phyloP scores from a whole-genome alignment of 2,888 invertebrate species.

The Cynaeus angustus region DNA sequence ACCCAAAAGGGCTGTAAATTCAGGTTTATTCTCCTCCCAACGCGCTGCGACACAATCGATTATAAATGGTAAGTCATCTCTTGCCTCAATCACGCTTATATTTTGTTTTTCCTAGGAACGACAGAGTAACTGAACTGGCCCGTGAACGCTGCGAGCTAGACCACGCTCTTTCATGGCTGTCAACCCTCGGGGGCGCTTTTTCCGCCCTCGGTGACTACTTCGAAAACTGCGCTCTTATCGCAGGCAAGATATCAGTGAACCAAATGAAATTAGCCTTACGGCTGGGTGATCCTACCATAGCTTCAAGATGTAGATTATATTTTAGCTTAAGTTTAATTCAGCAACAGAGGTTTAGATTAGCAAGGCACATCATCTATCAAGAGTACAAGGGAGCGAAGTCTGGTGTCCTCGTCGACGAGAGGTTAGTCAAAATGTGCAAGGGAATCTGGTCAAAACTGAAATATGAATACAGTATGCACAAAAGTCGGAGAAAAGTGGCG shows the following conservation, averaged over 20 bases:
- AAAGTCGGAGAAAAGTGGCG: constrained; percentile 45
- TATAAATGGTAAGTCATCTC: constrained; percentile 77
- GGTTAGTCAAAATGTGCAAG: constrained; percentile 86
- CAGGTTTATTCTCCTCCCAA: constrained; percentile 74
- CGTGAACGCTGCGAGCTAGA: constrained; percentile 85
- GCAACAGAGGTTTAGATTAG: constrained; percentile 78
- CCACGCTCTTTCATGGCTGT: constrained; percentile 93
- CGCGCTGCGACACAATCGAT: constrained; percentile 79
- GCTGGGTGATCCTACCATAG: constrained; percentile 87
- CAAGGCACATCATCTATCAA: constrained; percentile 77
- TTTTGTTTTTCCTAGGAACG: constrained; percentile 70
- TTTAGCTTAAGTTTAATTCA: constrained; percentile 92
- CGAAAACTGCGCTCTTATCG: constrained; percentile 86
- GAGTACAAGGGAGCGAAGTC: constrained; percentile 73
- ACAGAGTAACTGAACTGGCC: constrained; percentile 71
- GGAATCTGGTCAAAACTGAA: constrained; percentile 91
- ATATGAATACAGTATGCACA: constrained; percentile 72
- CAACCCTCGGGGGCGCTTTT: constrained; percentile 96
- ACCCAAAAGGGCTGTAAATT: constrained; percentile 41
- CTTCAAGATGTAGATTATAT: constrained; percentile 89
- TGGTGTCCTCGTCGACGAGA: constrained; percentile 73
- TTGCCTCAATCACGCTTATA: constrained; percentile 11
- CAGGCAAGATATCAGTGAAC: constrained; percentile 89
- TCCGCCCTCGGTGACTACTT: constrained; percentile 95
- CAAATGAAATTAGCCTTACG: constrained; percentile 88